These are phyloP conservation scores for Vanessa cardui DNA, from an alignment of 2,888 invertebrate genomes.

Conservation along the genomic window DNA sequence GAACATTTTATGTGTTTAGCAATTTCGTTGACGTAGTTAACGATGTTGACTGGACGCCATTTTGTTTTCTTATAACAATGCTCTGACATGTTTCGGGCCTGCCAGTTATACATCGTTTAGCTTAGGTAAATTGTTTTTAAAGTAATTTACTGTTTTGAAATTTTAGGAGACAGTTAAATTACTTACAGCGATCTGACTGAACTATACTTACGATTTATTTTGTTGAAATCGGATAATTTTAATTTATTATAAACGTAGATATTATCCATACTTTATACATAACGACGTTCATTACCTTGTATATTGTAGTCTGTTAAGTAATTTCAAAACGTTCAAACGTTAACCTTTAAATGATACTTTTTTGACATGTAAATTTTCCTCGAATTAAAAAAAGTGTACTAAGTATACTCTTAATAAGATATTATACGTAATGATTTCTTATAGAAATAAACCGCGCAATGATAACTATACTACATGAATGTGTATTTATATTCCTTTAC, in stretches of 20 bases:
- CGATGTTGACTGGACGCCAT: slow-evolving; percentile 40
- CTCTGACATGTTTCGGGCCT: slow-evolving; percentile 34
- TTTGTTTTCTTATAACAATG: slow-evolving; percentile 35
- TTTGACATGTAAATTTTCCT: too few relatives aligned
- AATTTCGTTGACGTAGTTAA: slow-evolving; percentile 39
- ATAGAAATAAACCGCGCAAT: too few relatives aligned
- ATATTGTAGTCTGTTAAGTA: too few relatives aligned
- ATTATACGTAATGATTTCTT: too few relatives aligned
- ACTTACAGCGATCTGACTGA: neutral
- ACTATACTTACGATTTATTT: slow-evolving; percentile 3
- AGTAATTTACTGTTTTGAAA: slow-evolving; percentile 30
- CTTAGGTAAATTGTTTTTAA: slow-evolving; percentile 36
- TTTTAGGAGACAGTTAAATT: slow-evolving; percentile 21
- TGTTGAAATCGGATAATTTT: neutral
- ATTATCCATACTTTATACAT: too few relatives aligned
- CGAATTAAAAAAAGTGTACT: too few relatives aligned
- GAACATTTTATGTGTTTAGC: slow-evolving; percentile 30
- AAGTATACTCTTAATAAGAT: too few relatives aligned
- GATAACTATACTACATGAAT: too few relatives aligned
- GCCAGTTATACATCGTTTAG: slow-evolving; percentile 25
- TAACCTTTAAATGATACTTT: too few relatives aligned
- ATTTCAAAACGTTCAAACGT: too few relatives aligned
- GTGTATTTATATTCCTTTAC: too few relatives aligned
- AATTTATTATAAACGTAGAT: neutral
- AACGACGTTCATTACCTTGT: too few relatives aligned